These are phyloP conservation scores for Gallinago nigripennis DNA, from an alignment of 2,797 vertebrate genomes.

Conservation along the genomic window DNA sequence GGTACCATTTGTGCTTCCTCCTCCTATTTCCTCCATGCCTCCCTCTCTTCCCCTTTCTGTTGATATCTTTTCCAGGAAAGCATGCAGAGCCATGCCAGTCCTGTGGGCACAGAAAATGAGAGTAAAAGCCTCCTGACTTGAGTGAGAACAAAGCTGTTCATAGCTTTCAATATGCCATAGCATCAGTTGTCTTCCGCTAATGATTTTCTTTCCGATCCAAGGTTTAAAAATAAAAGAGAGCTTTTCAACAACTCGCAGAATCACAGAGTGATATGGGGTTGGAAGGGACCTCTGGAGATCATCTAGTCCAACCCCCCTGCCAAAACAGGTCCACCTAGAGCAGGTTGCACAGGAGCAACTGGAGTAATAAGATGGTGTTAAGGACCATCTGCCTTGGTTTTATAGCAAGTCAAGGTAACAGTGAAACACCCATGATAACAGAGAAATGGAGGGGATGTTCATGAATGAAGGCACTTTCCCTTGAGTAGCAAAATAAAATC, in stretches of 20 bases:
- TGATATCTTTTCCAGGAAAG: neutral
- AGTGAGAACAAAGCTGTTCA: neutral
- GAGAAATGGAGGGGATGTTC: neutral
- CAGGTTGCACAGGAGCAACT: too few species aligned
- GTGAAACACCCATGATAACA: neutral
- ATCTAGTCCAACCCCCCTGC: too few species aligned
- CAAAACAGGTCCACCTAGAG: too few species aligned
- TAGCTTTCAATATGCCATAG: neutral
- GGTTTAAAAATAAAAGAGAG: neutral
- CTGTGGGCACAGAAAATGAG: neutral
- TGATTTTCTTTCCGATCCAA: neutral
- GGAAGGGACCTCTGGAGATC: too few species aligned
- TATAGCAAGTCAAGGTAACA: neutral
- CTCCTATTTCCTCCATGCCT: neutral
- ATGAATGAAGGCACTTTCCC: neutral
- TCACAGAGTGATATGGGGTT: too few species aligned
- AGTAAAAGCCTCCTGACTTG: neutral
- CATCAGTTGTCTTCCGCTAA: neutral
- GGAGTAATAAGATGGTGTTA: neutral
- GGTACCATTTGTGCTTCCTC: neutral
- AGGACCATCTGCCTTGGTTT: neutral
- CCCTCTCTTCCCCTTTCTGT: neutral
- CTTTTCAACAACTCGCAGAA: neutral
- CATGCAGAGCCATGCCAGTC: neutral
- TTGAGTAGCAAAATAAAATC: neutral